phyloP scores from a whole-genome alignment of 1,140 invertebrate species.

The Calliphora vicina region DNA sequence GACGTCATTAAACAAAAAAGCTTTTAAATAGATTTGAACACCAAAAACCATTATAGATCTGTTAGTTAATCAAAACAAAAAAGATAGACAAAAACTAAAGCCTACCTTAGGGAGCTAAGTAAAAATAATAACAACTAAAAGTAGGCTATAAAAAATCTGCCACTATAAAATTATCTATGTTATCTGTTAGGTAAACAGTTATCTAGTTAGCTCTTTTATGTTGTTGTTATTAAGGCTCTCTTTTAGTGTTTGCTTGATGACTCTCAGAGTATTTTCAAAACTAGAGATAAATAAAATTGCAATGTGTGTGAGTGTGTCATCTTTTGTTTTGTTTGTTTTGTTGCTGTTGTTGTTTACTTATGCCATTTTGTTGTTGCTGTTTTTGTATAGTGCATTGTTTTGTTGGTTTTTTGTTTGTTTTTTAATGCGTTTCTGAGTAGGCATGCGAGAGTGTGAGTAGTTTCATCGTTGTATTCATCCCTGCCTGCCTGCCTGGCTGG shows the following conservation, averaged over 20 bases:
- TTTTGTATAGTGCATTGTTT: too few species aligned
- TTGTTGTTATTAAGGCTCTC: too few species aligned
- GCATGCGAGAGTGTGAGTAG: background rate
- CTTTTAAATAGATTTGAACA: background rate
- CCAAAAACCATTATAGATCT: background rate
- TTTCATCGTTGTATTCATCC: background rate
- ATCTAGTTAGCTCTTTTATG: too few species aligned
- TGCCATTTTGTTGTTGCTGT: too few species aligned
- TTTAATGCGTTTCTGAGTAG: background rate
- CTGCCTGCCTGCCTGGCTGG: too few species aligned
- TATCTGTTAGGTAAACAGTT: background rate
- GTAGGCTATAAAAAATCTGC: constrained; percentile 18
- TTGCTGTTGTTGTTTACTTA: too few species aligned
- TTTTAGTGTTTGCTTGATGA: background rate
- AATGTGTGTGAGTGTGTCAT: too few species aligned
- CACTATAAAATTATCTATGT: constrained; percentile 6
- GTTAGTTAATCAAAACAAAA: background rate
- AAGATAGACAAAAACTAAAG: background rate
- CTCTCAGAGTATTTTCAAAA: background rate
- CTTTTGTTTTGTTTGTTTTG: too few species aligned
- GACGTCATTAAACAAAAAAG: constrained; percentile 11
- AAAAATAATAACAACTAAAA: background rate
- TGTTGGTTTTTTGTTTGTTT: background rate
- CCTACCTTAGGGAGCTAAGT: constrained; percentile 7
- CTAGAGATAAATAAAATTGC: too few species aligned